Conservation (phyloP, 2,113 vertebrate species). For the Colistium nudipinnis region DNA sequence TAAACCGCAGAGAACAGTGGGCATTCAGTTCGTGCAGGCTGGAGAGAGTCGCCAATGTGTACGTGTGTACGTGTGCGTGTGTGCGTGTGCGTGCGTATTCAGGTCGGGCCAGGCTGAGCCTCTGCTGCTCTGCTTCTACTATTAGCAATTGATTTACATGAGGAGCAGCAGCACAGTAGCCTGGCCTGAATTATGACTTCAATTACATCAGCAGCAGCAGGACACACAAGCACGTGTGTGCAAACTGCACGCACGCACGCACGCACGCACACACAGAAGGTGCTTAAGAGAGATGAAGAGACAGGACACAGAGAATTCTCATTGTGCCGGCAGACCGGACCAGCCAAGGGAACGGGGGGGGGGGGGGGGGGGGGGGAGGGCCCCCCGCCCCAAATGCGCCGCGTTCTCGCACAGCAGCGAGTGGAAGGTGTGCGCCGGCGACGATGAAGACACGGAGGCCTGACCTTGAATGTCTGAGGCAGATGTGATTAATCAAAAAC, state of each 20-base stretch:
- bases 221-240: slow-evolving; percentile 11
- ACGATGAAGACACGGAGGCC: slow-evolving; percentile 26
- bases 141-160: slow-evolving; percentile 74
- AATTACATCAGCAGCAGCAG: slow-evolving; percentile 71
- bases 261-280: slow-evolving; percentile 27
- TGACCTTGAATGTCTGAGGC: slow-evolving; percentile 76
- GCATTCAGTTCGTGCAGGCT: slow-evolving; percentile 40
- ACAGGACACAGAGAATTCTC: slow-evolving; percentile 56
- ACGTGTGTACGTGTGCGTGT: slow-evolving; percentile 27
- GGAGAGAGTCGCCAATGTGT: slow-evolving; percentile 17
- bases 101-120: slow-evolving; percentile 35
- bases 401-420: not conserved
- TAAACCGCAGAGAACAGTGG: slow-evolving; percentile 50
- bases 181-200: slow-evolving; percentile 74
- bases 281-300: slow-evolving; percentile 58
- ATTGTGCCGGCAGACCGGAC: slow-evolving; percentile 60
- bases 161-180: slow-evolving; percentile 60
- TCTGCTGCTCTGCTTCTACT: slow-evolving; percentile 46
- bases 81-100: slow-evolving; percentile 25
- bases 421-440: slow-evolving; percentile 14
- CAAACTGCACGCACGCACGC: not conserved
- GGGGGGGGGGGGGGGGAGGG: too few species aligned
- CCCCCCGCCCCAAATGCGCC: too few species aligned
- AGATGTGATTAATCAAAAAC: slow-evolving; percentile 76
- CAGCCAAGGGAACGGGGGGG: slow-evolving; percentile 61